Percentiles rank a stretch among this genome's conserved stretches.
phyloP scores from a whole-genome alignment of 2,797 vertebrate species.

The Cryptoprocta ferox region DNA sequence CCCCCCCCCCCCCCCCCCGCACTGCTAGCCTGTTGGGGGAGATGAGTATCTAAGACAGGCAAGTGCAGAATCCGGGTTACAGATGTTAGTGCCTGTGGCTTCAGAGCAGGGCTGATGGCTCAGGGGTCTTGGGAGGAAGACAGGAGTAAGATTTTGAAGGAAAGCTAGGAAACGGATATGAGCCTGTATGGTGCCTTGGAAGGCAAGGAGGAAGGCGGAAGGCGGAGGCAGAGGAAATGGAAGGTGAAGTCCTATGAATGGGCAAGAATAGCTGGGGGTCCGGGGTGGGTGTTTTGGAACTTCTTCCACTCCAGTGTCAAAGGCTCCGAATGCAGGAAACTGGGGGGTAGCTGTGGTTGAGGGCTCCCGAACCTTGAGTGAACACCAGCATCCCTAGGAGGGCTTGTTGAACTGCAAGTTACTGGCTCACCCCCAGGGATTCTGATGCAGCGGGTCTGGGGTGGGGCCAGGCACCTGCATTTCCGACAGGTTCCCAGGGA shows the following conservation, averaged over 20 bases:
- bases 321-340: not conserved
- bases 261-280: not conserved
- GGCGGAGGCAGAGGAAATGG: not conserved
- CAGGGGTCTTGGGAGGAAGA: not conserved
- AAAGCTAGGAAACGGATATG: not conserved
- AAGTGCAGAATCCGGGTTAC: too few relatives aligned
- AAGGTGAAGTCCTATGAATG: too few relatives aligned
- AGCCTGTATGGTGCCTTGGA: rapidly evolving
- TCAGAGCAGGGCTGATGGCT: not conserved
- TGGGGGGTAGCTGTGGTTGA: not conserved
- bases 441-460: rapidly evolving
- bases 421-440: rapidly evolving
- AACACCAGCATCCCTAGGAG: rapidly evolving
- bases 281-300: too few relatives aligned
- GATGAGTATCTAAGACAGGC: not conserved
- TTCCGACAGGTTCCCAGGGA: not conserved
- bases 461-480: rapidly evolving
- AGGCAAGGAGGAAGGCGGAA: not conserved
- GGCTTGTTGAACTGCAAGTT: not conserved
- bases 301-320: not conserved
- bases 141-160: not conserved
- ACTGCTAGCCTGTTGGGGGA: not conserved
- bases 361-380: not conserved
- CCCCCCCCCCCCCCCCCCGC: too few relatives aligned
- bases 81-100: rapidly evolving